These are phyloP conservation scores for Hypsopygia costalis DNA, from an alignment of 2,888 invertebrate species.

Conservation along the genomic window DNA sequence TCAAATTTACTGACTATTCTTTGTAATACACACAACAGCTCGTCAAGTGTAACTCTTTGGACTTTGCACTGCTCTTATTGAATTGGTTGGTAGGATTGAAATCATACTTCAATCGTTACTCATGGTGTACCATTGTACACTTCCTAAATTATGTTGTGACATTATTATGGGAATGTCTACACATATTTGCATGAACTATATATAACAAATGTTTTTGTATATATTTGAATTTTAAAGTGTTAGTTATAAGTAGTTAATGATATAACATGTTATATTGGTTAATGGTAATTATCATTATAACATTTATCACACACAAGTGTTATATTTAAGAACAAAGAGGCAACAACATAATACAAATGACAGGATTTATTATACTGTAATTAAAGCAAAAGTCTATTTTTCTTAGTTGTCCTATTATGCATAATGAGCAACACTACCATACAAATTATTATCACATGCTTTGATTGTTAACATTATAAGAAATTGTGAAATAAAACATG, in stretches of 20 bases:
- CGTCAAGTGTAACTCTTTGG: too few relatives aligned
- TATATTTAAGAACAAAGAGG: neutral
- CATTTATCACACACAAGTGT: neutral
- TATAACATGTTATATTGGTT: constrained; percentile 32
- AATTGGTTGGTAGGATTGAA: too few relatives aligned
- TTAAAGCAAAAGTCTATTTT: neutral
- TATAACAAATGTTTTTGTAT: constrained; percentile 59
- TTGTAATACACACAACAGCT: too few relatives aligned
- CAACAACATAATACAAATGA: neutral
- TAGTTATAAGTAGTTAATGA: constrained; percentile 71
- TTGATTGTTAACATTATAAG: too few relatives aligned
- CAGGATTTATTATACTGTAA: neutral
- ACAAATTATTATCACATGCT: too few relatives aligned
- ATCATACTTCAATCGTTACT: too few relatives aligned
- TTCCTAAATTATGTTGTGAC: constrained; percentile 14
- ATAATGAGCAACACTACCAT: too few relatives aligned
- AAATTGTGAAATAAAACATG: too few relatives aligned
- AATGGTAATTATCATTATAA: constrained; percentile 6
- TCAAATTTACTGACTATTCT: too few relatives aligned
- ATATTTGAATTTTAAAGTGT: constrained; percentile 63
- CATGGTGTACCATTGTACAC: too few relatives aligned
- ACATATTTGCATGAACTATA: constrained; percentile 27
- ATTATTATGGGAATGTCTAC: constrained; percentile 16
- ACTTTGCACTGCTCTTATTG: too few relatives aligned
- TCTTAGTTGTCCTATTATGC: too few relatives aligned